Percentiles rank a stretch among this genome's conserved stretches.
Conservation (phyloP, 2,113 vertebrate species). For the Melozone crissalis region DNA sequence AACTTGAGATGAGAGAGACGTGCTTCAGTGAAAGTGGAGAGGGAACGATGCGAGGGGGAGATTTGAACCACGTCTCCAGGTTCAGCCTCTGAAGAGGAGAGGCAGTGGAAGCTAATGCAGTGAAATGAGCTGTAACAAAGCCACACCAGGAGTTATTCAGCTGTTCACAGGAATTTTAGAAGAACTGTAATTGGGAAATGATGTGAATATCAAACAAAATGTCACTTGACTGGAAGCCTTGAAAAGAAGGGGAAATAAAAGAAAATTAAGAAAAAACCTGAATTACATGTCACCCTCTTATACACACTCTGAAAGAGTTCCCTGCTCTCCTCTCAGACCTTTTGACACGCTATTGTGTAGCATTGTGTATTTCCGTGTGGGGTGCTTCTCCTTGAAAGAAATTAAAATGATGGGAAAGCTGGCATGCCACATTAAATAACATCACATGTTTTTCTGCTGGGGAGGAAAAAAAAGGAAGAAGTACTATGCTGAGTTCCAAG, state of each 20-base stretch:
- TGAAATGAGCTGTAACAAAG: slow-evolving; percentile 56
- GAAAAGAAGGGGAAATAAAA: neutral
- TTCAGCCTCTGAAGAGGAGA: slow-evolving; percentile 1
- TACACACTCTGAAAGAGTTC: neutral
- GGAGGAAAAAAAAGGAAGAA: neutral
- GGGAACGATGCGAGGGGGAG: neutral
- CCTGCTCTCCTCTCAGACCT: neutral
- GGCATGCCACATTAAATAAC: slow-evolving; percentile 31
- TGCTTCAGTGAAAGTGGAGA: neutral
- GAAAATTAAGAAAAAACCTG: neutral
- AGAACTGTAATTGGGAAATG: slow-evolving; percentile 42
- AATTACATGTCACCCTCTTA: neutral
- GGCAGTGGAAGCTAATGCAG: slow-evolving; percentile 10
- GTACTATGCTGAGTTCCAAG: slow-evolving; percentile 11
- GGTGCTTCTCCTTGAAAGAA: slow-evolving; percentile 33
- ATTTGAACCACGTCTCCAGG: neutral
- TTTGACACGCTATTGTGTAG: neutral
- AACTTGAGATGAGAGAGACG: neutral
- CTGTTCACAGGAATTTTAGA: slow-evolving; percentile 46
- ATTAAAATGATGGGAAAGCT: slow-evolving; percentile 44
- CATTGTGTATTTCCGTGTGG: neutral
- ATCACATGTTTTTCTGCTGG: slow-evolving; percentile 23
- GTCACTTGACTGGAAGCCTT: slow-evolving; percentile 34
- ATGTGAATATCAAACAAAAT: slow-evolving; percentile 60
- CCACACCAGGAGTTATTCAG: slow-evolving; percentile 18